Evolutionary conservation across 1,140 invertebrate genomes (phyloP).

Genomic region (Drosophila parvula): DNA sequence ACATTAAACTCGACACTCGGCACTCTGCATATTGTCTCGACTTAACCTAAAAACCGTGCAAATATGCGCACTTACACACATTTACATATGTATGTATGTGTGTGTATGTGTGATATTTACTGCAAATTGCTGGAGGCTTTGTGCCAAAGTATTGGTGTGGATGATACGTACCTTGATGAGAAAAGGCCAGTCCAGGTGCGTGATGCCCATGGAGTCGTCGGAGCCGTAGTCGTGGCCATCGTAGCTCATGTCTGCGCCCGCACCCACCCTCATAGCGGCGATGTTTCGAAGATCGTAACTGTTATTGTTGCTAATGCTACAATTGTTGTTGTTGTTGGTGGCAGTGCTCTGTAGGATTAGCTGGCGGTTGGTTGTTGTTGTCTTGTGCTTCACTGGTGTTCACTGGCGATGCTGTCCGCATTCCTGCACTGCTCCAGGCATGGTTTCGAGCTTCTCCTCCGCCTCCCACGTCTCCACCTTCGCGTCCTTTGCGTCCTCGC

Average conservation of each 20-base stretch:
- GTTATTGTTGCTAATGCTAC: not conserved
- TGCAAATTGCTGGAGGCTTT: slow-evolving; percentile 3
- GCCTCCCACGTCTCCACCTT: too few relatives aligned
- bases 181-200: slow-evolving; percentile 80
- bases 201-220: slow-evolving; percentile 64
- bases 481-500: too few relatives aligned
- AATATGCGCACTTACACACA: slow-evolving; percentile 22
- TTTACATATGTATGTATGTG: not conserved
- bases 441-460: slow-evolving; percentile 12
- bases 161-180: slow-evolving; percentile 73
- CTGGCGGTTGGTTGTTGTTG: slow-evolving; percentile 4
- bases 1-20: slow-evolving; percentile 47
- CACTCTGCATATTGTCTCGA: slow-evolving; percentile 51
- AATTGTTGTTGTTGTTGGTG: slow-evolving; percentile 7
- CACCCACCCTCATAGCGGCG: slow-evolving; percentile 42
- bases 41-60: slow-evolving; percentile 62
- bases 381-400: not conserved
- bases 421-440: slow-evolving; percentile 25
- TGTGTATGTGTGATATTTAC: slow-evolving; percentile 5
- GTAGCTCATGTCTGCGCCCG: slow-evolving; percentile 62
- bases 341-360: slow-evolving; percentile 4
- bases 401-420: slow-evolving; percentile 9
- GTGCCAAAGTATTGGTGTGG: slow-evolving; percentile 1
- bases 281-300: slow-evolving; percentile 1
- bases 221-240: slow-evolving; percentile 63